Evolutionary conservation across 2,797 vertebrate species (phyloP), one percentile per base, ranked within the genome.

Genomic region (Anas capensis): DNA sequence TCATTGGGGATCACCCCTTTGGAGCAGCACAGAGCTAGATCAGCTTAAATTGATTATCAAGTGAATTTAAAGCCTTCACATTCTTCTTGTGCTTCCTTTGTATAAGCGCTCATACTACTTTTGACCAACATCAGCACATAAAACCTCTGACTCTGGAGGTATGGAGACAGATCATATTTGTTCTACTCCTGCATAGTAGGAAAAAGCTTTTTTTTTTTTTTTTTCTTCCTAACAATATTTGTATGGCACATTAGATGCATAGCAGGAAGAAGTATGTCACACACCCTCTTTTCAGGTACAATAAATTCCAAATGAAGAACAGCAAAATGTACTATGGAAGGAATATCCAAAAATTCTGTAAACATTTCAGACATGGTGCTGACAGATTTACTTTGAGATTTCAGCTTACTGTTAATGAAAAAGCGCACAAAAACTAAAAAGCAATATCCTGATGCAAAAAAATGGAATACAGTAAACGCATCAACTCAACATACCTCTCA

Each of bases 211-310:
- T n/a, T 56, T 78, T 79, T 26, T 33, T 33, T 0, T n/a, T 56
- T 78, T 79, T 26, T 26, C 26, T 79, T 27, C 12, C 26, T 18
- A 72, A 46, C 38, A 69, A 0, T 31, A 77, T 46, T 60, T 73
- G 40, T 38, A 33, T 33, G 33, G 38, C 24, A 66, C 9, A 6
- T 2, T 53, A 10, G 33, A 36, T 0, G 1, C 6, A 11, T 0
- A 51, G 36, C 10, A 70, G 10, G 13, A 78, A 53, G 40, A 56
- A 66, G 15, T 36, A 70, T 15, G 10, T 54, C 60, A 42, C 19
- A 60, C 23, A 8, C 10, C 9, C 23, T 70, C 44, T 73, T 68
- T 89, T 77, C 65, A 72, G 65, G 61, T 57, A 64, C 8, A 78
- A 60, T 16, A 83, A 12, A n/a, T 38, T 77, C 20, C 17, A 69